Evolutionary conservation across 2,113 vertebrate species (phyloP), one percentile per base, ranked within the genome.

Genomic region (Tyrannus savana): DNA sequence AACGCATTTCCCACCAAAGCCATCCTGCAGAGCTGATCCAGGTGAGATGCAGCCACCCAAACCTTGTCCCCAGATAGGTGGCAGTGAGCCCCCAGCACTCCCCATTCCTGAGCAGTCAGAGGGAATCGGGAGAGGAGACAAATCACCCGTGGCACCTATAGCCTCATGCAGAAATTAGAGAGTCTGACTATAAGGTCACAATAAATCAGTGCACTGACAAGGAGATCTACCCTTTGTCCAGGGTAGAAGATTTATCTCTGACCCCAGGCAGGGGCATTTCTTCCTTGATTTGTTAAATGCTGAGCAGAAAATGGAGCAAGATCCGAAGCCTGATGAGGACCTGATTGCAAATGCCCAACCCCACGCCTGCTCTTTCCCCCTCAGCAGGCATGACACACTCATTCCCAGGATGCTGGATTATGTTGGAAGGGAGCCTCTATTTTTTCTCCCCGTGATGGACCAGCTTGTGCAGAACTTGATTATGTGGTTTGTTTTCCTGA

Each of bases 181-280:
- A 95, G 86, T 69, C 95, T 94, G 92, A 92, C 90, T 96, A 96
- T 96, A 97, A 96, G 96, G 96, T 95, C 96, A 96, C 90, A 96
- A 97, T 97, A 97, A 96, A 96, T 97, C 96, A 97, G 92, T 55
- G 47, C 73, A 2, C 72, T 97, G 96, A 97, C 96, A 97, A 94
- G 92, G 62, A 96, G 90, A 96, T 92, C 92, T 97, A 94, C 90
- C 92, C 93, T 97, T 96, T 96, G 93, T 96, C 90, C 96, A 90
- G 92, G 90, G 90, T 69, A 89, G 86, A 96, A 96, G 96, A 97
- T 97, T 97, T 97, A 97, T 97, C 80, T 94, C 28, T 96, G 95
- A 97, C 95, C 93, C 93, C 67, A 73, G 28, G 83, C 73, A 92
- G 92, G 96, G 93, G 93, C 88, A 96, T 94, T 97, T 96, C 86